Base-by-base conservation (phyloP, 2,113 vertebrate genomes). In the Ifrita kowaldi region DNA sequence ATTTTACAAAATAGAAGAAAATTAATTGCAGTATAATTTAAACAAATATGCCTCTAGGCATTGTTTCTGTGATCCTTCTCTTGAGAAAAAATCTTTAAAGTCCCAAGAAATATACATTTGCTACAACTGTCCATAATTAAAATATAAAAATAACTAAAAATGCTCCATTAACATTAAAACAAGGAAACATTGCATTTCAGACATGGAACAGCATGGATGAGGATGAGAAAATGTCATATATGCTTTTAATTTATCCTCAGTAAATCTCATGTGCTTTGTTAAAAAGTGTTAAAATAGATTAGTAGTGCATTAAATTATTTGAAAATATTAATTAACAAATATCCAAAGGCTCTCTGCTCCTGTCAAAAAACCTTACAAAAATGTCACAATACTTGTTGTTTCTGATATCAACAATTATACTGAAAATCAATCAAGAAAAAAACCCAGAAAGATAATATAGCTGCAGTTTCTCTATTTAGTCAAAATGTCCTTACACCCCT, bases 371-470 rank as follows among this genome's bases (percentile, higher is more conserved):
- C 4, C 2, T 2, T 9, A 24, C 2, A 37, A 37, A 57, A 81
- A 42, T 10, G 9, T 10, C 11, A 68, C 3, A 84, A 83, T 53
- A 46, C 3, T 17, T 22, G 2, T 12, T 55, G 5, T 55, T 77
- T 74, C 14, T 74, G 3, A 3, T 67, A 19, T 11, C 23, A 67
- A 37, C 8, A 62, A 33, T 27, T 78, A 63, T 33, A 17, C 6
- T 24, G 24, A 80, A 87, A 60, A 79, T 3, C 47, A 35, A 16
- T 2, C 10, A 44, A 32, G 1, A 8, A 49, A 90, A 20, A 32
- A 62, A 6, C 0, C 1, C 15, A 42, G 13, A 57, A 53, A 71
- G 1, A 16, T n/a, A 74, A 37, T 1, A 3, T n/a, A 75, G 24
- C 6, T 55, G 7, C 2, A 8, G 3, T 67, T 95, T 64, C 8